Base-by-base conservation (phyloP, 2,113 vertebrate species). In the Melozone crissalis region DNA sequence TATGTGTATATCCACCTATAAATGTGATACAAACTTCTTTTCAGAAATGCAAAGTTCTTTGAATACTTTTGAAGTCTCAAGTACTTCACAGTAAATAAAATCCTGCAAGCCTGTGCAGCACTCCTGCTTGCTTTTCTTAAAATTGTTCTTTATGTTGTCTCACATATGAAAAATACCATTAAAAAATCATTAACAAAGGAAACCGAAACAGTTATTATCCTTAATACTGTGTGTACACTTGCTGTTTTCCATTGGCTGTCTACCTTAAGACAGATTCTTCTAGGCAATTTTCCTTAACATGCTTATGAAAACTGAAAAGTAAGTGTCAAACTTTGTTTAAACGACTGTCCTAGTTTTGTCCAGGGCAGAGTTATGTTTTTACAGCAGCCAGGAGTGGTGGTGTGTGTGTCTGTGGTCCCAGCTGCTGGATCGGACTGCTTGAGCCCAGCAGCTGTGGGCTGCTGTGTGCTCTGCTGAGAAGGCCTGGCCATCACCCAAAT, bases 361-460 rank as follows among this genome's bases (percentile, higher is more conserved):
- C 8, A 85, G 52, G 30, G 43, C 8, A 66, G 49, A 47, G 16
- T 10, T n/a, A 13, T 20, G 15, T 65, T 74, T 58, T 35, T 49
- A 9, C 35, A 43, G 20, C 14, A 51, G 9, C 72, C 17, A 43
- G 37, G 31, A 20, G 30, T 43, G 52, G 26, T 35, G 72, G 47
- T 49, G 21, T 49, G 24, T 66, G 31, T 41, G 96, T 97, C 98
- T 98, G 98, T 98, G 98, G 97, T 98, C 97, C 97, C 96, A 91
- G 98, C 91, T 95, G 54, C 96, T 26, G 0, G 96, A 96, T 96
- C 11, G 68, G 95, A 98, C 96, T 88, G 91, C 97, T 87, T 94
- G 96, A 94, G 94, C 79, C 86, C 92, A 67, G 87, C 87, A 63
- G 67, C 39, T 95, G 95, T 84, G 87, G 55, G 58, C 73, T 83